Conservation (phyloP, 2,888 invertebrate genomes). For the Aphidoletes aphidimyza region DNA sequence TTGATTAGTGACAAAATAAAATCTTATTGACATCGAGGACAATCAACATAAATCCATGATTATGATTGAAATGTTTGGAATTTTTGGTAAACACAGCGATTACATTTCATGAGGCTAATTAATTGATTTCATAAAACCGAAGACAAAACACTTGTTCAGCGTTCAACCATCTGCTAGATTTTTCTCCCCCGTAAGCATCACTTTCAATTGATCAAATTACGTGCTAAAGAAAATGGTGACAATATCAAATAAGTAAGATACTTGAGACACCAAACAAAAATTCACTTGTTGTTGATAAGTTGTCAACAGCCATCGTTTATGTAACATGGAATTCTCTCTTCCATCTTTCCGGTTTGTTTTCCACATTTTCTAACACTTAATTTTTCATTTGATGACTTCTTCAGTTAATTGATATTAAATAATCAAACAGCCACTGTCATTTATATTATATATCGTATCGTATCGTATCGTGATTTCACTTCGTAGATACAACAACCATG, state of each 20-base stretch:
- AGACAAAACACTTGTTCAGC: neutral
- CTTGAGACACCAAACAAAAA: too few species aligned
- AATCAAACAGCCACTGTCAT: neutral
- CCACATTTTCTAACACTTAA: neutral
- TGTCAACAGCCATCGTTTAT: too few species aligned
- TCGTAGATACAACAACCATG: too few species aligned
- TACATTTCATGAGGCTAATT: neutral
- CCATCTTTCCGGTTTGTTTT: constrained; percentile 13
- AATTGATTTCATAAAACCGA: neutral
- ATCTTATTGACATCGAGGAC: too few species aligned
- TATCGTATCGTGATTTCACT: neutral
- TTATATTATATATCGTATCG: too few species aligned
- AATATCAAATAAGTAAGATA: too few species aligned
- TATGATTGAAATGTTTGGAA: neutral
- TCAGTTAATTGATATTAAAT: constrained; percentile 47
- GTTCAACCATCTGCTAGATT: too few species aligned
- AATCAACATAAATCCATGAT: too few species aligned
- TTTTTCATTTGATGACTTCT: constrained; percentile 37
- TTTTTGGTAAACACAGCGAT: neutral
- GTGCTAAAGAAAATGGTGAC: too few species aligned
- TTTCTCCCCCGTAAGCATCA: neutral
- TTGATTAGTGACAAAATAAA: too few species aligned
- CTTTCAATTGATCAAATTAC: neutral
- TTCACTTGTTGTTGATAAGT: too few species aligned
- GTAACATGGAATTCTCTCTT: too few species aligned